Evolutionary conservation across 64 coral and sea anemone genomes (phyloP), one percentile per base, ranked within the genome.

Genomic region (Cladopsammia gracilis): DNA sequence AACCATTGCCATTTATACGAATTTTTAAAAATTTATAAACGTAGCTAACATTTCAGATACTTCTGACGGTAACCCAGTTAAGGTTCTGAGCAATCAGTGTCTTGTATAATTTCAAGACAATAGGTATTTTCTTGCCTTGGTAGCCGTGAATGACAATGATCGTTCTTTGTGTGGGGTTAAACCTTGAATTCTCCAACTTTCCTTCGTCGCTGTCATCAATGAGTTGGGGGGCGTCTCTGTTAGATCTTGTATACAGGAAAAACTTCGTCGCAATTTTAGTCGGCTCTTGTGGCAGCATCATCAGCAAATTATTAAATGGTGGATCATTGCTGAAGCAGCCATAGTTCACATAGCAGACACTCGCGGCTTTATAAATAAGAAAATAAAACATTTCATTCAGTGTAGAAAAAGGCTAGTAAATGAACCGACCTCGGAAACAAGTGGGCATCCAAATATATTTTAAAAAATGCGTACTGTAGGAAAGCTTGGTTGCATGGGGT

Each of bases 321-420:
- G 74, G 44, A 71, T 78, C 64, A 45, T 90, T 69, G 48, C 53
- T 75, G 46, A 90, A 79, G 16, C 88, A 90, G 6, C 88, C 88
- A 70, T 80, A 79, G 11, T 60, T 90, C 26, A 57, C 34, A 26
- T 78, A 80, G 42, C 88, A 34, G 34, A 34, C 34, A 34, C 34
- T 34, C 34, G 34, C 34, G 34, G 34, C 34, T 34, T 34, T 34
- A n/a, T n/a, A n/a, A 34, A 34, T 34, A 34, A 34, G 34, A 34
- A 34, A 34, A 34, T 34, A 34, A 34, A 34, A 34, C 0, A 34
- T 34, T 34, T 1, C 34, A 34, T 34, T 34, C 34, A 34, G 34
- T 34, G 34, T 34, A 34, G 34, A 34, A 34, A 34, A 34, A 34
- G 34, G 0, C 34, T 34, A 34, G 34, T 34, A 34, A 34, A 34